phyloP scores from a whole-genome alignment of 2,113 vertebrate species.

The Malaclemys terrapin region DNA sequence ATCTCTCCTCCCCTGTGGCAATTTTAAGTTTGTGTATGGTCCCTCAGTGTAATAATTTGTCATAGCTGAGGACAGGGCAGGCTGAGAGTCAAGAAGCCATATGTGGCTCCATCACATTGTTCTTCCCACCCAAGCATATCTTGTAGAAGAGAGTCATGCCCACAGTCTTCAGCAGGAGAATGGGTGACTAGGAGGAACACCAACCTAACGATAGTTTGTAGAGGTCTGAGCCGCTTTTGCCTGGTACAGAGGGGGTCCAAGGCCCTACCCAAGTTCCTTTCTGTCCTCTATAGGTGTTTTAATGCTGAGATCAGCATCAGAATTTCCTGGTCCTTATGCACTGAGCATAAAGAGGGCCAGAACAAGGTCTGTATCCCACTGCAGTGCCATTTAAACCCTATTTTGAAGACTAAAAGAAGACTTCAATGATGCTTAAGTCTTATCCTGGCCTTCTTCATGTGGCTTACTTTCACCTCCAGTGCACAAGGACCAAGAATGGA shows the following conservation, averaged over 20 bases:
- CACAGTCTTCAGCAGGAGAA: background rate
- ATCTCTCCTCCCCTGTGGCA: slow-evolving; percentile 15
- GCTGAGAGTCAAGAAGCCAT: slow-evolving; percentile 6
- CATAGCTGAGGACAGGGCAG: background rate
- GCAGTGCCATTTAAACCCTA: background rate
- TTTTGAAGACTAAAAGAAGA: background rate
- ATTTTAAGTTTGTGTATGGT: slow-evolving; percentile 24
- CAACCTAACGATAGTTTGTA: background rate
- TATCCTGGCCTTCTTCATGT: background rate
- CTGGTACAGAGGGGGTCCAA: background rate
- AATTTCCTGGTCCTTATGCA: fast-evolving
- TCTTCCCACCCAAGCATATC: slow-evolving; percentile 3
- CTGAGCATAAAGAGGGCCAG: fast-evolving
- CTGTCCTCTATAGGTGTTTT: background rate
- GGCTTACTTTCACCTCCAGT: background rate
- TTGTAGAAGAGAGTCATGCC: slow-evolving; percentile 25
- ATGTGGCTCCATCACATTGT: background rate
- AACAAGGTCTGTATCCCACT: background rate
- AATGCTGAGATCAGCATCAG: background rate
- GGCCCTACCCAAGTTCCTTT: background rate
- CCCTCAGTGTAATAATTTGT: background rate
- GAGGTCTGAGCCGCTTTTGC: background rate
- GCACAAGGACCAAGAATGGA: background rate
- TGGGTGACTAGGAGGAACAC: slow-evolving; percentile 9
- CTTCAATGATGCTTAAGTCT: background rate